Conservation (phyloP, 1,140 invertebrate genomes). For the Drosophila pruinosa region DNA sequence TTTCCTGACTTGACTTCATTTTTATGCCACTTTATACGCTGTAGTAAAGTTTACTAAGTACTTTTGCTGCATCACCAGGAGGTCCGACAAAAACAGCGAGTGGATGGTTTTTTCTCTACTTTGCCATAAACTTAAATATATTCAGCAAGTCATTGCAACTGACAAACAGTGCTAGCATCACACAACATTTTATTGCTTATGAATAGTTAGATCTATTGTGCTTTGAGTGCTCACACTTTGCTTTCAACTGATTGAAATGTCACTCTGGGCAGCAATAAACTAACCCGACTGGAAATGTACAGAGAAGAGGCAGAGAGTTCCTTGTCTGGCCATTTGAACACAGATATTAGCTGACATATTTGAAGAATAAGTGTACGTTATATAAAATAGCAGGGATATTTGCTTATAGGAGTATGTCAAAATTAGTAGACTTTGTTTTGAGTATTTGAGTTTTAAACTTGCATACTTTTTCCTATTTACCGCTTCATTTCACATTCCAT, state of each 20-base stretch:
- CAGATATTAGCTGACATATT: no score
- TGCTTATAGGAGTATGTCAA: no score
- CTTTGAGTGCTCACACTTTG: not conserved
- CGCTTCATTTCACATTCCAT: not conserved
- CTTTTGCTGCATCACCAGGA: conserved; percentile 42
- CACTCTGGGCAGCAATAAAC: not conserved
- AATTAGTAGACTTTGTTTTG: no score
- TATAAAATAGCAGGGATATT: no score
- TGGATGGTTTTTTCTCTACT: not conserved
- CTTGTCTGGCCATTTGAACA: no score
- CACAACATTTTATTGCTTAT: not conserved
- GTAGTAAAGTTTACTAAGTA: conserved; percentile 49
- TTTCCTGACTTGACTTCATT: conserved; percentile 38
- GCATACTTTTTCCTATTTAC: not conserved
- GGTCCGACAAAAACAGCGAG: not conserved
- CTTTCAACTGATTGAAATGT: not conserved
- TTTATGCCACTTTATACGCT: conserved; percentile 10
- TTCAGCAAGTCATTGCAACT: conserved; percentile 12
- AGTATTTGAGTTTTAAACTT: no score
- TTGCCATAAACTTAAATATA: not conserved
- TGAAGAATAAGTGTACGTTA: no score
- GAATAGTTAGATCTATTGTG: not conserved
- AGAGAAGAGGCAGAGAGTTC: no score
- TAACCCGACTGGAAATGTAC: no score
- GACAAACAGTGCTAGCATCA: not conserved